These are phyloP conservation scores for Trichopria drosophilae DNA, from an alignment of 2,888 invertebrate genomes.

Conservation along the genomic window DNA sequence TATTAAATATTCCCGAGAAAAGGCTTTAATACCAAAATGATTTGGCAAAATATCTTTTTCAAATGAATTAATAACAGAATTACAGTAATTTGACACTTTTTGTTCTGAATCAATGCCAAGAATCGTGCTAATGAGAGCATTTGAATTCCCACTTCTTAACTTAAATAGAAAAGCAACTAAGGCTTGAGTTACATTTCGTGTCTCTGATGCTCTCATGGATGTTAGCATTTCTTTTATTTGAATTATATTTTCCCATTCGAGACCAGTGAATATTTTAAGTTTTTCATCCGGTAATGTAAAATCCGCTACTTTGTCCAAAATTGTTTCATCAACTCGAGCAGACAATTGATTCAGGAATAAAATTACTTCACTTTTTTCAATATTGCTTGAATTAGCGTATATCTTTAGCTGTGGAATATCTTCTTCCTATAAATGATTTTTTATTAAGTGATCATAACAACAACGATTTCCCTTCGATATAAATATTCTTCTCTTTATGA, in stretches of 20 bases:
- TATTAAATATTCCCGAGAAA: too few species aligned
- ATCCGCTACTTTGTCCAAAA: conserved; percentile 10
- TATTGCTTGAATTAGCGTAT: conserved; percentile 11
- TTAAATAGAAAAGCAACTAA: conserved; percentile 23
- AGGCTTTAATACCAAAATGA: conserved; percentile 21
- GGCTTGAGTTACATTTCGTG: conserved; percentile 10
- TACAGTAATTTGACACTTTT: too few species aligned
- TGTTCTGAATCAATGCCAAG: too few species aligned
- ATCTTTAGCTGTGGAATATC: conserved; percentile 12
- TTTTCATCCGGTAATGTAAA: conserved; percentile 7
- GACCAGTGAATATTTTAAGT: conserved; percentile 13
- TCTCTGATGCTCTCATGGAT: conserved; percentile 5
- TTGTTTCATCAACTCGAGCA: conserved; percentile 4
- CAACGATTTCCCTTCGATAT: too few species aligned
- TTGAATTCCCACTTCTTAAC: conserved; percentile 28
- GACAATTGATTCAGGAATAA: conserved; percentile 8
- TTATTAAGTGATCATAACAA: conserved; percentile 14
- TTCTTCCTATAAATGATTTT: conserved; percentile 16
- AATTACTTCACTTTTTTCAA: conserved; percentile 11
- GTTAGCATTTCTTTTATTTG: conserved; percentile 9
- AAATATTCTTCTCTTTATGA: too few species aligned
- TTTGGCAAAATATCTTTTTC: too few species aligned
- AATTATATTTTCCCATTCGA: conserved; percentile 15
- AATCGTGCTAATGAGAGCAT: conserved; percentile 10
- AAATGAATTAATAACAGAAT: too few species aligned